These are phyloP conservation scores for Macrotrachela quadricornifera DNA, from an alignment of 1,140 invertebrate species.

Conservation along the genomic window DNA sequence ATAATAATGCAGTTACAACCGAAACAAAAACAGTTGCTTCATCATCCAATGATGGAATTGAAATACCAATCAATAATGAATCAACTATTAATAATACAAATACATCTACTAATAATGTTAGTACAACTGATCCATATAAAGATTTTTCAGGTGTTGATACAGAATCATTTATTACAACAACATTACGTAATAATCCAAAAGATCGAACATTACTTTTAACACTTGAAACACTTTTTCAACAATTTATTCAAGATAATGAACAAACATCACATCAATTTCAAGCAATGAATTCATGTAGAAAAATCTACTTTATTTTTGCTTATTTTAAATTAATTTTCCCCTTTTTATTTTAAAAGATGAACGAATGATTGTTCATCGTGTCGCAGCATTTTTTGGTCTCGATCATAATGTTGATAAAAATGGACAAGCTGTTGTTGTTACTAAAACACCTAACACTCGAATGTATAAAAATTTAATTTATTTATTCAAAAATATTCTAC, in stretches of 20 bases:
- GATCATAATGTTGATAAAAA: slow-evolving; percentile 74
- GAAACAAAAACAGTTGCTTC: too few relatives aligned
- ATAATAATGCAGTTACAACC: too few relatives aligned
- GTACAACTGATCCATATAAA: slow-evolving; percentile 19
- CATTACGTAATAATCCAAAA: slow-evolving; percentile 65
- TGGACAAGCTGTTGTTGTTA: slow-evolving; percentile 61
- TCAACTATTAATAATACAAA: too few relatives aligned
- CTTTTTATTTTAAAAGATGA: slow-evolving; percentile 47
- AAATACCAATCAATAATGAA: too few relatives aligned
- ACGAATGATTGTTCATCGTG: slow-evolving; percentile 74
- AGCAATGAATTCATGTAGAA: too few relatives aligned
- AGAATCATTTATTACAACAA: slow-evolving; percentile 63
- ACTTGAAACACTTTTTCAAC: slow-evolving; percentile 62
- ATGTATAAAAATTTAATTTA: too few relatives aligned
- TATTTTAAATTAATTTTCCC: too few relatives aligned
- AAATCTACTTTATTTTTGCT: too few relatives aligned
- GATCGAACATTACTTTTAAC: slow-evolving; percentile 59
- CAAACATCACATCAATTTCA: slow-evolving; percentile 32
- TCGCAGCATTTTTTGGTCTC: slow-evolving; percentile 72
- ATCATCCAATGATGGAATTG: too few relatives aligned
- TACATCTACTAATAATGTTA: too few relatives aligned
- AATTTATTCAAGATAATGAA: slow-evolving; percentile 57
- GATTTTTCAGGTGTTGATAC: slow-evolving; percentile 59
- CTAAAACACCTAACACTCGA: slow-evolving; percentile 49
- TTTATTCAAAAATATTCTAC: too few relatives aligned